These are phyloP conservation scores for Sinodicranocentrus sp. DNA, from an alignment of 2,888 invertebrate species.

Conservation along the genomic window DNA sequence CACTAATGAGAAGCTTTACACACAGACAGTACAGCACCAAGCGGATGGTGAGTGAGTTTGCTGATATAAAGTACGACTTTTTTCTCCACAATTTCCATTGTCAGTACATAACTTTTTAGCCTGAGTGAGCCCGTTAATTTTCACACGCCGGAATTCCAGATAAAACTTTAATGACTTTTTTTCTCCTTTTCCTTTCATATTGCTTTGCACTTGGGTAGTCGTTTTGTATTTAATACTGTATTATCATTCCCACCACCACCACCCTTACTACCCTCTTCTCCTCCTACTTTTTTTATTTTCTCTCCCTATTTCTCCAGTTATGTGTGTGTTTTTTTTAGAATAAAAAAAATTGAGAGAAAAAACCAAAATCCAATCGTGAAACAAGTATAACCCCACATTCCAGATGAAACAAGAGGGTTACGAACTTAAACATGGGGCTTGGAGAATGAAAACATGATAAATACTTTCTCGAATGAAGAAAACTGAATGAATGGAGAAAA, in stretches of 20 bases:
- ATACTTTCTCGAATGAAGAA: neutral
- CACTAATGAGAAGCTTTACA: conserved; percentile 47
- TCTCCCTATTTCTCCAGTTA: conserved; percentile 14
- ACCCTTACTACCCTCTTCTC: too few species aligned
- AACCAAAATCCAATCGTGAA: conserved; percentile 29
- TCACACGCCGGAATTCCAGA: conserved; percentile 75
- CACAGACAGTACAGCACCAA: conserved; percentile 11
- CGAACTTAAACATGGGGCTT: neutral
- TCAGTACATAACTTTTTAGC: conserved; percentile 32
- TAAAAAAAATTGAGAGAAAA: conserved; percentile 3
- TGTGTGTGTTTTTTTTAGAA: neutral
- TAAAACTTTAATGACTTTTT: conserved; percentile 70
- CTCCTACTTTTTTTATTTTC: neutral
- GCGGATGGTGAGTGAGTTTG: neutral
- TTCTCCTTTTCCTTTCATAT: conserved; percentile 43
- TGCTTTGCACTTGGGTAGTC: conserved; percentile 10
- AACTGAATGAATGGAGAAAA: conserved; percentile 5
- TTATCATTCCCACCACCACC: neutral
- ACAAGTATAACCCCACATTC: neutral
- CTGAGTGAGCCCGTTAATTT: conserved; percentile 73
- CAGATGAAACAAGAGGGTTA: conserved; percentile 21
- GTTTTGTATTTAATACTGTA: too few species aligned
- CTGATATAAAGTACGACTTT: neutral
- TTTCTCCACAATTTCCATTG: conserved; percentile 16
- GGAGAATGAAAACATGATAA: neutral